These are phyloP conservation scores for Cephus pulcher DNA, from an alignment of 2,888 invertebrate genomes.

Conservation along the genomic window DNA sequence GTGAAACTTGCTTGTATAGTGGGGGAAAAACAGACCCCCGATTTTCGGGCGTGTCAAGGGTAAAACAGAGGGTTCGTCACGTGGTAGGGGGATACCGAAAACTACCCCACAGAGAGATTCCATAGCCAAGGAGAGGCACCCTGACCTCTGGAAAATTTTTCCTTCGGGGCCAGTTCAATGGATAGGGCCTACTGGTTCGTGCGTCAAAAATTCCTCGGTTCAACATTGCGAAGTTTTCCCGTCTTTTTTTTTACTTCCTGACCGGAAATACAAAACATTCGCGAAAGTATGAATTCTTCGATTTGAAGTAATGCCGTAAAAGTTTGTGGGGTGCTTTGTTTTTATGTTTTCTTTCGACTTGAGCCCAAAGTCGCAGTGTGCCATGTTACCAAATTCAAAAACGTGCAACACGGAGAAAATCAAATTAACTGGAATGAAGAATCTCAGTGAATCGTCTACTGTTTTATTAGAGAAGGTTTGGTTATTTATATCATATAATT, in stretches of 20 bases:
- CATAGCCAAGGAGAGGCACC: constrained; percentile 14
- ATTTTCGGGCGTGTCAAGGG: constrained; percentile 40
- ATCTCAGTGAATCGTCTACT: constrained; percentile 33
- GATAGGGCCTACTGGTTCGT: constrained; percentile 18
- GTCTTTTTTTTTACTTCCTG: too few relatives aligned
- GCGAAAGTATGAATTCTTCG: too few relatives aligned
- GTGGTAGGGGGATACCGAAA: constrained; percentile 32
- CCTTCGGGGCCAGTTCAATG: constrained; percentile 36
- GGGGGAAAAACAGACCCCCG: constrained; percentile 12
- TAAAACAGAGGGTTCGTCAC: constrained; percentile 30
- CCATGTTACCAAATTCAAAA: too few relatives aligned
- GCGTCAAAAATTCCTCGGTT: not conserved
- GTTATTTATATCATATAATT: too few relatives aligned
- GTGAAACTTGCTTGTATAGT: constrained; percentile 21
- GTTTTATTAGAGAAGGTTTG: constrained; percentile 43
- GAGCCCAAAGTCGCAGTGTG: not conserved
- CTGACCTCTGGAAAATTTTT: constrained; percentile 13
- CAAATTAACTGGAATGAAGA: constrained; percentile 23
- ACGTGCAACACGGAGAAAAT: not conserved
- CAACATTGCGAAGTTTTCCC: too few relatives aligned
- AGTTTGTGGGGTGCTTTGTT: too few relatives aligned
- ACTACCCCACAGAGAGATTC: constrained; percentile 24
- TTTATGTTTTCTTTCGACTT: too few relatives aligned
- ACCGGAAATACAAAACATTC: too few relatives aligned
- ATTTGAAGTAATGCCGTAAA: too few relatives aligned